Percentiles rank a stretch among this genome's conserved stretches.
These are phyloP conservation scores for Rhodeus uyekii DNA, from an alignment of 2,797 vertebrate genomes.

Conservation along the genomic window DNA sequence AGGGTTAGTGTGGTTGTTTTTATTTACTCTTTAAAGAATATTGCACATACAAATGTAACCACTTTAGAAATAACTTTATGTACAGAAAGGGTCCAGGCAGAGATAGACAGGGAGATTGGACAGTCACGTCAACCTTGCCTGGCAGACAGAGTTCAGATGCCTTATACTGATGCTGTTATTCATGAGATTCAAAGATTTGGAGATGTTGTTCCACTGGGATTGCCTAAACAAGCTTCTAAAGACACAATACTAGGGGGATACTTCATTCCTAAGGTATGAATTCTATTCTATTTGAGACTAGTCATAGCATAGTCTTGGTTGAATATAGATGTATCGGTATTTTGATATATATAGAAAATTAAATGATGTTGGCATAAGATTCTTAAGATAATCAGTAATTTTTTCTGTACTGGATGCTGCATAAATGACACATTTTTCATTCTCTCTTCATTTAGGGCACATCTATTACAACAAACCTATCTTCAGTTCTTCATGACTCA, in stretches of 20 bases:
- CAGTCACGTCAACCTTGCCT: slow-evolving; percentile 50
- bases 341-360: background rate
- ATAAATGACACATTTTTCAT: background rate
- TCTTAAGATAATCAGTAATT: background rate
- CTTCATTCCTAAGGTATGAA: slow-evolving; percentile 74
- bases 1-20: slow-evolving; percentile 70
- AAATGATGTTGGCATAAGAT: background rate
- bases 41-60: background rate
- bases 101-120: slow-evolving; percentile 61
- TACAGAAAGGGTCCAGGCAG: slow-evolving; percentile 59
- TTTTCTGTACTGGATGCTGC: background rate
- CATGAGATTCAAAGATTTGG: slow-evolving; percentile 75
- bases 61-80: background rate
- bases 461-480: slow-evolving; percentile 55
- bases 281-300: slow-evolving; percentile 9
- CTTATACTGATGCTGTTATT: slow-evolving; percentile 76
- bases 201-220: slow-evolving; percentile 64
- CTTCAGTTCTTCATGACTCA: slow-evolving; percentile 71
- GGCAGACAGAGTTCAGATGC: slow-evolving; percentile 66
- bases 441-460: slow-evolving; percentile 46
- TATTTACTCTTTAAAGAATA: background rate
- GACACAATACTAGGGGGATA: slow-evolving; percentile 64
- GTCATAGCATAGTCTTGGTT: no score
- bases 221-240: slow-evolving; percentile 53
- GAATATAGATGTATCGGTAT: background rate